Conservation (phyloP, 2,113 vertebrate species). For the Cyprinodon variegatus region DNA sequence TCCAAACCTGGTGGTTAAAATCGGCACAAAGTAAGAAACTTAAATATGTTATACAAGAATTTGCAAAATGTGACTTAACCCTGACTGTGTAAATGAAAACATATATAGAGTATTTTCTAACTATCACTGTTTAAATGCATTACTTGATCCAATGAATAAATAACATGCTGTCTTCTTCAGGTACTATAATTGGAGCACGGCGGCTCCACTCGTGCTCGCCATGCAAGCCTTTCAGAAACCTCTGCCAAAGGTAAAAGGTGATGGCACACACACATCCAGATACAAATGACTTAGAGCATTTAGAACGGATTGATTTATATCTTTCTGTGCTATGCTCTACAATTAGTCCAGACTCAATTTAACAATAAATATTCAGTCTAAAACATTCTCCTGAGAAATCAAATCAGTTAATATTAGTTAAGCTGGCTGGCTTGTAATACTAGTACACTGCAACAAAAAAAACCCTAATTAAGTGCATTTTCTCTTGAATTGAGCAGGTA, state of each 20-base stretch:
- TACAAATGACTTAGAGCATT: not conserved
- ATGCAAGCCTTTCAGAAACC: conserved; percentile 98
- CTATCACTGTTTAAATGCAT: not conserved
- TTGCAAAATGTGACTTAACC: not conserved
- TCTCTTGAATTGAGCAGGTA: no score
- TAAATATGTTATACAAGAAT: not conserved
- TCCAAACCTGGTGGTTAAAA: conserved; percentile 94
- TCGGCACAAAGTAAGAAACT: conserved; percentile 90
- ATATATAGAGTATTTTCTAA: not conserved
- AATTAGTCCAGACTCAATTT: no score
- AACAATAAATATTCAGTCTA: no score
- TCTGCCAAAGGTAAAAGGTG: conserved; percentile 89
- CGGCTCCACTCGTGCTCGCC: conserved; percentile 91
- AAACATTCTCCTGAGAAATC: no score
- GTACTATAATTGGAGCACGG: conserved; percentile 95
- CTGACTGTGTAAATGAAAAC: not conserved
- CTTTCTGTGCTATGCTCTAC: not conserved
- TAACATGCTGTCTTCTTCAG: conserved; percentile 68
- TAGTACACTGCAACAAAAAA: no score
- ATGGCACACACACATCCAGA: conserved; percentile 17
- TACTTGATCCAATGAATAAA: conserved; percentile 21
- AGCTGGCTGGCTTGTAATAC: no score
- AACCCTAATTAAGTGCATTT: no score
- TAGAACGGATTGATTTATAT: not conserved
- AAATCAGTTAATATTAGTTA: no score